Evolutionary conservation across 2,888 invertebrate genomes (phyloP), one percentile per base, ranked within the genome.

Genomic region (Elaeidobius kamerunicus): DNA sequence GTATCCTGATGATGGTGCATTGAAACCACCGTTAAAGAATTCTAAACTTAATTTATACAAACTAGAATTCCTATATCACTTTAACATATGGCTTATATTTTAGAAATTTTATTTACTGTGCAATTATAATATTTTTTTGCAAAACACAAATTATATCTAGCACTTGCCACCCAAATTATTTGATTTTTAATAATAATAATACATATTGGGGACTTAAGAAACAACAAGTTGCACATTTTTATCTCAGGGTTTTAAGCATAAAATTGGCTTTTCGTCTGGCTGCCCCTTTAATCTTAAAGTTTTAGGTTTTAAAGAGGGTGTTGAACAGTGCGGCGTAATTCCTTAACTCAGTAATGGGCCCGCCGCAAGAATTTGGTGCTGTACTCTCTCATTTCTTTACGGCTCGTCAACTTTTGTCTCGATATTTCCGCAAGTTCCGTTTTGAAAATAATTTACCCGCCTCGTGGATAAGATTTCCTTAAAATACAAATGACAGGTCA

Each of bases 391-490:
- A 66, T 67, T 70, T 69, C 68, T 71, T 73, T 70, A 69, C 72
- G 71, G 65, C 68, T 71, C 73, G 73, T 72, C 73, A 69, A 69
- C 66, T 69, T 68, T 68, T 65, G 67, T 69, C 68, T 65, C 66
- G 65, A 70, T 69, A 69, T 70, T 71, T 69, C 70, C 69, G 69
- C 69, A 66, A 69, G 68, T 67, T 69, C 66, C 68, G 61, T 66
- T 66, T 61, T 62, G 35, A 60, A 69, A 69, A 68, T 71, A 70
- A 70, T 69, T 68, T 66, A 16, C 43, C 38, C 36, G 43, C 42
- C 42, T 50, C 42, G 42, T 50, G 40, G 47, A 40, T 63, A 61
- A 62, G 64, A 62, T 66, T 63, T 63, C 63, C 65, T 63, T 62
- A 64, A 64, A 64, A 65, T 58, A 63, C 61, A 61, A 61, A 65